phyloP scores from a whole-genome alignment of 2,113 vertebrate species.

The Melanocharis versteri region DNA sequence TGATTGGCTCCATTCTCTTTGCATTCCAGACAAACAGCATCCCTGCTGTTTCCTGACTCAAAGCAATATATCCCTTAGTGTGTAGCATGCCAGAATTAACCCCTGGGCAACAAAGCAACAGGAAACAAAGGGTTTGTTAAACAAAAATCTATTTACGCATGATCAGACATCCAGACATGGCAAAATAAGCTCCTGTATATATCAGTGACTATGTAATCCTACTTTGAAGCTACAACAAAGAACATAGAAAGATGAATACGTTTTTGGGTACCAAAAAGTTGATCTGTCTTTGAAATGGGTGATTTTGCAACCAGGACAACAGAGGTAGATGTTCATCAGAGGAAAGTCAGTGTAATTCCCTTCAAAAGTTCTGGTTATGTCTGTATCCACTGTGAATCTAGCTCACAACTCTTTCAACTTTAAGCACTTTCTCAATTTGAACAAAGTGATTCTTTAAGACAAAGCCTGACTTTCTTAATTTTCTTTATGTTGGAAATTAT shows the following conservation, averaged over 20 bases:
- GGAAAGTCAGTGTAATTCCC: neutral
- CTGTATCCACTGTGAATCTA: neutral
- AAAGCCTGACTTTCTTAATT: neutral
- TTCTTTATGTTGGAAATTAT: neutral
- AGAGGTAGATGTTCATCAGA: neutral
- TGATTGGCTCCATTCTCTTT: neutral
- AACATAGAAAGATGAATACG: neutral
- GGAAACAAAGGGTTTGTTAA: constrained; percentile 4
- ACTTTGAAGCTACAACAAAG: neutral
- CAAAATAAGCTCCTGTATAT: neutral
- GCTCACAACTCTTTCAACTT: neutral
- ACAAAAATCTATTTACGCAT: neutral
- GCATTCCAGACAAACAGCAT: neutral
- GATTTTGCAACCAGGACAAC: neutral
- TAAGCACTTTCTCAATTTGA: neutral
- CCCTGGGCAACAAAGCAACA: neutral
- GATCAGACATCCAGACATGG: neutral
- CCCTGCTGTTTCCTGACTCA: constrained; percentile 3
- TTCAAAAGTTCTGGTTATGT: neutral
- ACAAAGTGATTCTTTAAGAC: neutral
- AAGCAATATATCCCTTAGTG: neutral
- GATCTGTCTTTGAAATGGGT: neutral
- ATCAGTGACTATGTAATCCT: neutral
- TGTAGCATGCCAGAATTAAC: neutral
- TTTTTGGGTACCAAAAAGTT: neutral